Conservation (phyloP, 37 sponge, comb jelly and placozoan genomes). For the Trichoplax adhaerens region DNA sequence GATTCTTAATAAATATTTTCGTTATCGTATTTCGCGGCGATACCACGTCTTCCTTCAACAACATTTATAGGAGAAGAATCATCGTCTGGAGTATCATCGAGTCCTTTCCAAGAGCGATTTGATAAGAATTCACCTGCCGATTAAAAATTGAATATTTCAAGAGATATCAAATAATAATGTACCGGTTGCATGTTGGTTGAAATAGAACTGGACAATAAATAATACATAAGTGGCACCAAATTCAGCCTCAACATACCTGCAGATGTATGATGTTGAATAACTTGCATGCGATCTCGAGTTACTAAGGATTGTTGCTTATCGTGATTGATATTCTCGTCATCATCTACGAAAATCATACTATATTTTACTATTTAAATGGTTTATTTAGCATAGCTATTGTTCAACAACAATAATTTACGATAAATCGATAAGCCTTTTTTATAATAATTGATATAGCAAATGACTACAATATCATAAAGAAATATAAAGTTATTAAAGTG, state of each 20-base stretch:
- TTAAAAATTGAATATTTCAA: background rate
- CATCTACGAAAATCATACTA: too few relatives aligned
- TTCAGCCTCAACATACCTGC: background rate
- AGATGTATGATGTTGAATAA: too few relatives aligned
- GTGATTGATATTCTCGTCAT: background rate
- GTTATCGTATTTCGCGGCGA: slow-evolving; percentile 34
- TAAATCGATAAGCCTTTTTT: too few relatives aligned
- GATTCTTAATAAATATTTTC: slow-evolving; percentile 16
- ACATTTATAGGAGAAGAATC: background rate
- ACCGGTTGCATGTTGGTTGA: background rate
- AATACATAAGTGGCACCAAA: slow-evolving; percentile 8
- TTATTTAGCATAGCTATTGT: too few relatives aligned
- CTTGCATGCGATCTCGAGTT: background rate
- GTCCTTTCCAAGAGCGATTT: slow-evolving; percentile 50
- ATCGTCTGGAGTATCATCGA: slow-evolving; percentile 47
- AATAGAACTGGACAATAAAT: slow-evolving; percentile 11
- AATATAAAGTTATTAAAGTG: too few relatives aligned
- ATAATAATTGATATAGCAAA: too few relatives aligned
- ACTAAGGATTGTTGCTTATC: background rate
- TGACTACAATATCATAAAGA: too few relatives aligned
- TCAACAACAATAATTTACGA: too few relatives aligned
- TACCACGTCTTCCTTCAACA: slow-evolving; percentile 42
- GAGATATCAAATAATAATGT: background rate
- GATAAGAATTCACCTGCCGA: slow-evolving; percentile 31
- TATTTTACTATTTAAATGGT: too few relatives aligned